These are phyloP conservation scores for Casuarius casuarius DNA, from an alignment of 2,113 vertebrate genomes.

Conservation along the genomic window DNA sequence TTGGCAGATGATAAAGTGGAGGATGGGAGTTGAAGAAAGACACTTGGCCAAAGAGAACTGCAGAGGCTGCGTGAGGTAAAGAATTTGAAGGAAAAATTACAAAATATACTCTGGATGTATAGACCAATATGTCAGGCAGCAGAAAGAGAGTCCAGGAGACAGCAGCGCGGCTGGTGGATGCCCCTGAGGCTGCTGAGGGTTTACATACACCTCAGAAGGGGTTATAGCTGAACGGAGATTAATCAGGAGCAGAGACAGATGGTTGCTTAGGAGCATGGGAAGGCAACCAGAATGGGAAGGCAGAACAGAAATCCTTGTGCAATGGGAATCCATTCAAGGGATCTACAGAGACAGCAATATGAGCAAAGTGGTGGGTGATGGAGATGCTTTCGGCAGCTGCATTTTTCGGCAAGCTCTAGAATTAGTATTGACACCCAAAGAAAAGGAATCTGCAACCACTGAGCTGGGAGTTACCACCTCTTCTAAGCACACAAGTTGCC, in stretches of 20 bases:
- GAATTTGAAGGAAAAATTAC: background rate
- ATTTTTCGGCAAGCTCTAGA: background rate
- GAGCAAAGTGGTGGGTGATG: background rate
- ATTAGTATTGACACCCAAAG: background rate
- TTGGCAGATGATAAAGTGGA: background rate
- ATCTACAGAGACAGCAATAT: background rate
- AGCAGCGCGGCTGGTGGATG: background rate
- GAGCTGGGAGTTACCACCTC: background rate
- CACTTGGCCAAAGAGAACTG: background rate
- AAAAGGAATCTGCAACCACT: background rate
- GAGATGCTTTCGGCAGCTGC: background rate
- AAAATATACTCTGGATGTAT: background rate
- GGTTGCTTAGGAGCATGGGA: background rate
- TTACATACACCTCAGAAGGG: background rate
- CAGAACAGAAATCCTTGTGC: background rate
- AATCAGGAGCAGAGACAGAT: background rate
- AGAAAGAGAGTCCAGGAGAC: background rate
- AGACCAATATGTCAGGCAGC: background rate
- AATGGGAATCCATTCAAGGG: background rate
- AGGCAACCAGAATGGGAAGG: background rate
- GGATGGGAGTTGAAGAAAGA: constrained; percentile 1
- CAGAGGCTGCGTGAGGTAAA: background rate
- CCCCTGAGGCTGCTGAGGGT: background rate
- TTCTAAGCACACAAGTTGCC: background rate
- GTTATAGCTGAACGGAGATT: background rate